Base-by-base conservation (phyloP, 2,888 invertebrate species). In the Lymantria monacha region DNA sequence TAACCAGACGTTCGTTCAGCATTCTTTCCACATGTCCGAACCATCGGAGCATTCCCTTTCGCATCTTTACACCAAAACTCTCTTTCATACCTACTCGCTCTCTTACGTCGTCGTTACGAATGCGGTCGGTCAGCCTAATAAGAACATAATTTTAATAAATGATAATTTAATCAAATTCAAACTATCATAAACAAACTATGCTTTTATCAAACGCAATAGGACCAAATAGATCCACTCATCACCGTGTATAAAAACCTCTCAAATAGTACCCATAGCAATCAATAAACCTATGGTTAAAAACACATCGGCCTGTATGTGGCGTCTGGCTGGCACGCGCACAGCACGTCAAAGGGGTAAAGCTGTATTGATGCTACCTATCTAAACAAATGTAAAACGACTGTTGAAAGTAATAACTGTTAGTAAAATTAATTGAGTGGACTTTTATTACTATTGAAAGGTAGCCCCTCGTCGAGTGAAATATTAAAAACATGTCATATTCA, bases 261-360 rank as follows among this genome's bases (percentile, higher is more conserved):
- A 33, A 33, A 33, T 1, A 7, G 33, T 15, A 10, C 10, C 13
- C 15, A 13, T 41, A n/a, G 30, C 30, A 37, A 36, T 10, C 13
- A 13, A 37, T 15, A 38, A 38, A 45, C 45, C 22, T 37, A 45
- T 30, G 15, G 15, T 44, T 22, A 33, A 12, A 37, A 30, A 54
- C 51, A 54, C 48, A 38, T 13, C 40, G 43, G 46, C 42, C 30
- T 64, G 61, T 48, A 58, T 61, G 50, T 62, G 68, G 62, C 66
- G 58, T 13, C 41, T 53, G 56, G 55, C 61, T 60, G 57, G n/a
- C 44, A 46, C 60, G 60, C 46, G 57, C 53, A 42, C 49, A 66
- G 36, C 37, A 38, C 57, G 51, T 43, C 46, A 52, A 62, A 63
- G 60, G 70, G 69, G 63, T 66, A 61, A n/a, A 53, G 45, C 12